phyloP scores from a whole-genome alignment of 2,888 invertebrate species.

The Zhengitettix transpicula region DNA sequence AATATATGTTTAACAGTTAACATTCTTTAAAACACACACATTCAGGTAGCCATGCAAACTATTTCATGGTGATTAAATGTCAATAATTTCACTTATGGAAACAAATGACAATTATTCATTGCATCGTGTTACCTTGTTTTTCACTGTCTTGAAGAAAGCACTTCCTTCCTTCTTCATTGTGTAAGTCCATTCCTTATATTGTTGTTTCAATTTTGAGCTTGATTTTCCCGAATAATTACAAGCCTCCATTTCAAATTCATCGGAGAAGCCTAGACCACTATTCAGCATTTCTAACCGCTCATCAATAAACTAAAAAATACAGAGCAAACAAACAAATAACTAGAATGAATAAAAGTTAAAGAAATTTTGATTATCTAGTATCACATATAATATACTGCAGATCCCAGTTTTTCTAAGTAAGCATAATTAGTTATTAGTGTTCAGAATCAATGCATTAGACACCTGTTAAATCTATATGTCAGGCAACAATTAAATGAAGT shows the following conservation, averaged over 20 bases:
- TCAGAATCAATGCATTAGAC: no score
- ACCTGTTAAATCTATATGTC: no score
- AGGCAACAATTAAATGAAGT: no score
- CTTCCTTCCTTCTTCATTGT: slow-evolving; percentile 66
- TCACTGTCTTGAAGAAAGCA: slow-evolving; percentile 71
- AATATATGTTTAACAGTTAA: no score
- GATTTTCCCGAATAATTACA: slow-evolving; percentile 51
- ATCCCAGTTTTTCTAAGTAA: no score
- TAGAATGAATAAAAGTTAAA: background rate
- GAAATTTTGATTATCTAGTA: background rate
- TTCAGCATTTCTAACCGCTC: slow-evolving; percentile 84
- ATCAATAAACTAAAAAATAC: slow-evolving; percentile 68
- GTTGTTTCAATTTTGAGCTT: slow-evolving; percentile 43
- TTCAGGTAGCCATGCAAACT: no score
- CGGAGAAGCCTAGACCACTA: slow-evolving; percentile 80
- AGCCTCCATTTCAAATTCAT: slow-evolving; percentile 88
- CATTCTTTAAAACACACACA: no score
- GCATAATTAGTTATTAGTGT: no score
- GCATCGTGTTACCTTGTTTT: slow-evolving; percentile 56
- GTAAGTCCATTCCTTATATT: slow-evolving; percentile 66
- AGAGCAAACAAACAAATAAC: background rate
- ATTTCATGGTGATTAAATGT: no score
- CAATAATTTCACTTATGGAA: no score
- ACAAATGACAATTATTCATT: no score
- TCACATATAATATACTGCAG: background rate